Evolutionary conservation across 2,797 vertebrate genomes (phyloP).

Genomic region (Anguilla pacifica): DNA sequence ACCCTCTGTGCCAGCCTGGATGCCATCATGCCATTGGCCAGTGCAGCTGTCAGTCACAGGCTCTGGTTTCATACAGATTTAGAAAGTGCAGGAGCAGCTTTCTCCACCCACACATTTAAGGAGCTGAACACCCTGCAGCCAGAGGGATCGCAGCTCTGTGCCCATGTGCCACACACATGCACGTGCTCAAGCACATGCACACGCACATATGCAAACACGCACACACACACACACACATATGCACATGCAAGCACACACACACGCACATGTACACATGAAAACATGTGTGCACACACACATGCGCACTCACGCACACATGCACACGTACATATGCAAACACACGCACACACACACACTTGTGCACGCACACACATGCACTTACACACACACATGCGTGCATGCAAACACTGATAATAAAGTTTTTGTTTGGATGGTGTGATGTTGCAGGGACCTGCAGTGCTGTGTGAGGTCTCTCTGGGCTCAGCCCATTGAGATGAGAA

Average conservation of each 20-base stretch:
- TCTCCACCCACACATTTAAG: conserved; percentile 72
- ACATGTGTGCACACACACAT: background rate
- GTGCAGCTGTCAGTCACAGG: conserved; percentile 64
- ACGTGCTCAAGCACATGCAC: conserved; percentile 31
- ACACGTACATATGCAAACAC: background rate
- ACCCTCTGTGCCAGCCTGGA: conserved; percentile 36
- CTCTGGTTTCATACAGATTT: conserved; percentile 76
- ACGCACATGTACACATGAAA: background rate
- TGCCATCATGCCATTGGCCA: conserved; percentile 57
- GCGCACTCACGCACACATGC: background rate
- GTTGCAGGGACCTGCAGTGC: too few relatives aligned
- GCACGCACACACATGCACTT: background rate
- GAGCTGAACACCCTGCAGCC: conserved; percentile 58
- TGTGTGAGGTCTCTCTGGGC: too few relatives aligned
- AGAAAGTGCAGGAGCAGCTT: conserved; percentile 73
- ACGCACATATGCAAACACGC: background rate
- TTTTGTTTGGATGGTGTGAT: too few relatives aligned
- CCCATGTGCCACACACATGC: conserved; percentile 32
- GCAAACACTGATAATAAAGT: background rate
- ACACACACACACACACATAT: background rate
- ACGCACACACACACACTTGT: background rate
- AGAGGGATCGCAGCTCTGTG: conserved; percentile 2
- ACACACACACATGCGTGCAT: background rate
- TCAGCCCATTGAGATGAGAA: too few relatives aligned
- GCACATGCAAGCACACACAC: background rate